phyloP scores from a whole-genome alignment of 2,888 invertebrate species.

The Philhelius pedissequus region DNA sequence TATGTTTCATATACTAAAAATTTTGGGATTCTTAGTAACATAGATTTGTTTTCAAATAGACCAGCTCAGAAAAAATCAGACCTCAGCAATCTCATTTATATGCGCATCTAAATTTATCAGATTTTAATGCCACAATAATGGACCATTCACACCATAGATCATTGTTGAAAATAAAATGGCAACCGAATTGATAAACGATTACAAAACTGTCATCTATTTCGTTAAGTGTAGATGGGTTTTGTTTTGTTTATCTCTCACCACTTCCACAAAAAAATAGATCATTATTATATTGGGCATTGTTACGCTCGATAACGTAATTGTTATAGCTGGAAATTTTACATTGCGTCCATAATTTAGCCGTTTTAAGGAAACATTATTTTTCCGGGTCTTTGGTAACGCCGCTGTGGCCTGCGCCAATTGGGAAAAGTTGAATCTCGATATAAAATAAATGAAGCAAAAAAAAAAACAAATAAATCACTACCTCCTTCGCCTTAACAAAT shows the following conservation, averaged over 20 bases:
- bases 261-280: slow-evolving; percentile 4
- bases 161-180: no score
- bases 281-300: slow-evolving; percentile 47
- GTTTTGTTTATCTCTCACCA: neutral
- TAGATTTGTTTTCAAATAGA: no score
- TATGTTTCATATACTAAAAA: no score
- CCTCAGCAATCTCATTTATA: no score
- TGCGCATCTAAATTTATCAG: no score
- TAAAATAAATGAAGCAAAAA: neutral
- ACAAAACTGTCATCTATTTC: no score
- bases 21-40: no score
- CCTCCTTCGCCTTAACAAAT: neutral
- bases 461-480: slow-evolving; percentile 22
- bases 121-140: no score
- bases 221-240: neutral
- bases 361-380: slow-evolving; percentile 41
- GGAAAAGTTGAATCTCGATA: slow-evolving; percentile 39
- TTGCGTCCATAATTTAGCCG: slow-evolving; percentile 43
- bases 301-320: slow-evolving; percentile 60
- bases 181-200: no score
- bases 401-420: slow-evolving; percentile 28
- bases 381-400: slow-evolving; percentile 49
- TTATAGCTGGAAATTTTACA: slow-evolving; percentile 40
- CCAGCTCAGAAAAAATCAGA: no score
- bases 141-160: no score